Conservation (phyloP, 2,888 invertebrate species). For the Parasteatoda lunata region DNA sequence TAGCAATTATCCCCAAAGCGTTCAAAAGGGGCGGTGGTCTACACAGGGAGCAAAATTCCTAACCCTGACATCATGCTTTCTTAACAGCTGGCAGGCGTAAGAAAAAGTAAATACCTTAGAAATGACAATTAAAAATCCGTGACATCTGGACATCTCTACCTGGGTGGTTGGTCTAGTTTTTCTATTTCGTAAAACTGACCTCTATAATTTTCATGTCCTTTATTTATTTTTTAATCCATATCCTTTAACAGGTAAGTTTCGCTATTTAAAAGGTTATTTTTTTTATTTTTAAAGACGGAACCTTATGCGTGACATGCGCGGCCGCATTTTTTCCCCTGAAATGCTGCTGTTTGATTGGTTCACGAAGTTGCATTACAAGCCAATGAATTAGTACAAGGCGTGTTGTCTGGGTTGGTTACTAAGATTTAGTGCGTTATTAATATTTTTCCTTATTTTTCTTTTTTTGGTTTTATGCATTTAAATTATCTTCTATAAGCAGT, state of each 20-base stretch:
- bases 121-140: not conserved
- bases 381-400: slow-evolving; percentile 31
- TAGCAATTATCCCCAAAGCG: not conserved
- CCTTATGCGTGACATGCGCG: slow-evolving; percentile 10
- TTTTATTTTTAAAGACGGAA: not conserved
- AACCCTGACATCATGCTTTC: not conserved
- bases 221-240: slow-evolving; percentile 9
- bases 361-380: slow-evolving; percentile 6
- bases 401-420: not conserved
- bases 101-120: not conserved
- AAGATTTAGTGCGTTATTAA: too few species aligned
- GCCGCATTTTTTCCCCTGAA: slow-evolving; percentile 27
- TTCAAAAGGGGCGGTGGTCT: not conserved
- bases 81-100: not conserved
- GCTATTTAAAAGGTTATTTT: not conserved
- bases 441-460: too few species aligned
- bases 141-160: slow-evolving; percentile 3
- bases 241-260: not conserved
- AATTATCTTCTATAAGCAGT: too few species aligned
- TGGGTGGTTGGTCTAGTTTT: slow-evolving; percentile 7
- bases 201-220: slow-evolving; percentile 11
- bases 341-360: slow-evolving; percentile 20
- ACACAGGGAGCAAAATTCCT: not conserved
- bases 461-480: too few species aligned
- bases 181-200: slow-evolving; percentile 15